Evolutionary conservation across 2,888 invertebrate species (phyloP).

Genomic region (Drosophila algonquin): DNA sequence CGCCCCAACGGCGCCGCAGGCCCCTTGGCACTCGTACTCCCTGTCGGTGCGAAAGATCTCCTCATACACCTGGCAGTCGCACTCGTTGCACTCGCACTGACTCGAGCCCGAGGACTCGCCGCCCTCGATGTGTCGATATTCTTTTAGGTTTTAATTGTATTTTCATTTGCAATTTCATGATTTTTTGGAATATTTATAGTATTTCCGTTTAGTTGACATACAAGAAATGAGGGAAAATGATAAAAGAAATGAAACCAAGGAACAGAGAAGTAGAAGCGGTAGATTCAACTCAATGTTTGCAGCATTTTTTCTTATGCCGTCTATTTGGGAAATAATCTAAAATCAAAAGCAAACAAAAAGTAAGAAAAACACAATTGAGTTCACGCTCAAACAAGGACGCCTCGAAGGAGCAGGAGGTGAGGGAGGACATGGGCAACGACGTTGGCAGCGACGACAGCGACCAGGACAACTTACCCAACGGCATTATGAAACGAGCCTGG

Average conservation of each 20-base stretch:
- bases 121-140: conserved; percentile 80
- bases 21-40: conserved; percentile 69
- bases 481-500: conserved; percentile 78
- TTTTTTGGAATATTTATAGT: conserved; percentile 10
- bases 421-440: conserved; percentile 5
- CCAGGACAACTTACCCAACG: conserved; percentile 77
- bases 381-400: conserved; percentile 7
- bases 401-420: conserved; percentile 15
- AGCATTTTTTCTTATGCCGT: conserved; percentile 78
- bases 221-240: conserved; percentile 60
- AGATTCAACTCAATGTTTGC: conserved; percentile 72
- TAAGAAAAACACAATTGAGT: conserved; percentile 37
- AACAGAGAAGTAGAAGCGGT: conserved; percentile 16
- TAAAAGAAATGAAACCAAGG: conserved; percentile 48
- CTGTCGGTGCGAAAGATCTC: conserved; percentile 66
- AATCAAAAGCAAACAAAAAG: conserved; percentile 46
- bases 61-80: conserved; percentile 65
- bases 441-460: conserved; percentile 9
- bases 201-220: conserved; percentile 25
- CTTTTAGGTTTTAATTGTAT: conserved; percentile 35
- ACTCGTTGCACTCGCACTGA: conserved; percentile 53
- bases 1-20: conserved; percentile 17
- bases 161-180: conserved; percentile 8
- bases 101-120: conserved; percentile 62
- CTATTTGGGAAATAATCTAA: conserved; percentile 83